Conservation (phyloP, 2,888 invertebrate genomes). For the Lithophane semibrunnea region DNA sequence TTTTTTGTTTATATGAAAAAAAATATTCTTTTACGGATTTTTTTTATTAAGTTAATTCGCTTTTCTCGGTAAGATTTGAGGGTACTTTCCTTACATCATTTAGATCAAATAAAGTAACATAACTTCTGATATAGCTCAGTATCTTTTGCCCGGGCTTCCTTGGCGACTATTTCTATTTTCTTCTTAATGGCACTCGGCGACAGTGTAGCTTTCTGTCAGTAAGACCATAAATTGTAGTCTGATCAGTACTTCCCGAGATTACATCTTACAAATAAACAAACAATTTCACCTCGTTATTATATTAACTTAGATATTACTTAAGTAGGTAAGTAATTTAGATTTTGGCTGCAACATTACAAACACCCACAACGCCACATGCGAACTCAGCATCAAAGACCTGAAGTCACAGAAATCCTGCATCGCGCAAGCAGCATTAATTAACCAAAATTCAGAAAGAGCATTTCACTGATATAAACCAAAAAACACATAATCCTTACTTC, state of each 20-base stretch:
- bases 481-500: too few species aligned
- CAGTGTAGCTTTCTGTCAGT: neutral
- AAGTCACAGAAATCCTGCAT: too few species aligned
- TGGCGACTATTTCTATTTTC: neutral
- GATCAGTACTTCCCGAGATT: too few species aligned
- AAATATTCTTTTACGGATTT: neutral
- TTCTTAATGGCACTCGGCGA: neutral
- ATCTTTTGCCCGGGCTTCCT: neutral
- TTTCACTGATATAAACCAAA: neutral
- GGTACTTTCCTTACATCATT: neutral
- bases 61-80: neutral
- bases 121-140: neutral
- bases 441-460: neutral
- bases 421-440: too few species aligned
- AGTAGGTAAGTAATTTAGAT: too few species aligned
- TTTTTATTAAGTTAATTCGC: conserved; percentile 7
- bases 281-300: too few species aligned
- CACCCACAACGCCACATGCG: too few species aligned
- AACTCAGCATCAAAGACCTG: too few species aligned
- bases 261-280: too few species aligned
- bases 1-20: neutral
- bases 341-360: too few species aligned
- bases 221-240: too few species aligned
- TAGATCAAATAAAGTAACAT: neutral
- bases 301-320: too few species aligned